Evolutionary conservation across 2,113 vertebrate genomes (phyloP), one percentile per base, ranked within the genome.

Genomic region (Dicentrarchus labrax): DNA sequence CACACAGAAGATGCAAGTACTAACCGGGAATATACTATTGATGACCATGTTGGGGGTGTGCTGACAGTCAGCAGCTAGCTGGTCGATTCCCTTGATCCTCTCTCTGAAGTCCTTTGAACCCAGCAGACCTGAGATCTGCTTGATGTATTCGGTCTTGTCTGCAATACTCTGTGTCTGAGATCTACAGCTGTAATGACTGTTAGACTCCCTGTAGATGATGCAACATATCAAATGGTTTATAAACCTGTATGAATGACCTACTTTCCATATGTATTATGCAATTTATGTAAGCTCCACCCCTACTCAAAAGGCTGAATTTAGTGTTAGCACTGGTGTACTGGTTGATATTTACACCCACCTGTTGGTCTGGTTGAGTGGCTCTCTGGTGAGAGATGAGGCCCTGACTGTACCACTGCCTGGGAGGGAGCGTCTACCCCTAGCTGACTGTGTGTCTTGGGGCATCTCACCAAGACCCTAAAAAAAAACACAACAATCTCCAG

Each of bases 61-160:
- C 93, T 97, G 93, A 21, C 97, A 96, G 86, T 97, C 96, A 6
- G 83, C 75, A 54, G 96, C 91, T 50, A 99, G 94, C 88, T 97
- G 97, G 74, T 97, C 96, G 8, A 98, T 96, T 74, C 96, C 98
- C 78, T 84, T 93, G 71, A 98, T 96, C 67, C 97, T 95, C 75
- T 98, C 97, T 6, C 96, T 95, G 92, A 99, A 99, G 85, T 99
- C 98, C 65, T 94, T 97, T 74, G 97, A 97, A 6, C 89, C 94
- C 90, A 99, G 87, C 4, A 95, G 88, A 36, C 85, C 87, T 9
- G 94, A 92, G 2, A 99, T 79, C 61, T 94, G 95, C 86, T 95
- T 93, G 62, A 97, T 90, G 13, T 97, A 97, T 1, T 98, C 97
- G 0, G 95, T 95, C 54, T 94, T 97, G 84, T 98, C 97, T 70